Evolutionary conservation across 2,797 vertebrate genomes (phyloP).

Genomic region (Gobio occitaniae): DNA sequence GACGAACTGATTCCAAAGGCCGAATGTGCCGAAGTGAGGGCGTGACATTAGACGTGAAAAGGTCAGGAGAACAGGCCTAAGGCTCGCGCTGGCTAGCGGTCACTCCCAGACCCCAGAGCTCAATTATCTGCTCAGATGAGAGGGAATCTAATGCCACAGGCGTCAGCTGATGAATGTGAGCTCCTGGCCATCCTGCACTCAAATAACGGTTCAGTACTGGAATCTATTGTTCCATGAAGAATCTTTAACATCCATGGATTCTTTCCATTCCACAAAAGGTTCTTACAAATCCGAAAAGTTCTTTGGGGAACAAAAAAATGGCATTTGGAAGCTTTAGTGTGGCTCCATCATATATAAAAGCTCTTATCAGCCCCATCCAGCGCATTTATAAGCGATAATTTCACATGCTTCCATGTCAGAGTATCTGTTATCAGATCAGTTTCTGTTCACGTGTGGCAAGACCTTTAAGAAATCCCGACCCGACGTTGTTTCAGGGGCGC

Average conservation of each 20-base stretch:
- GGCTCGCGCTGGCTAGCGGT: neutral
- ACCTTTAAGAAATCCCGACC: no score
- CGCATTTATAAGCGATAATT: no score
- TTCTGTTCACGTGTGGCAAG: no score
- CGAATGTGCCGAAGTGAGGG: constrained; percentile 1
- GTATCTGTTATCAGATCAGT: no score
- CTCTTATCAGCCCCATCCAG: no score
- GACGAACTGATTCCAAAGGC: constrained; percentile 5
- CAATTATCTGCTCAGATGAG: neutral
- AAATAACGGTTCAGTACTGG: neutral
- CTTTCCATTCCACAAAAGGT: neutral
- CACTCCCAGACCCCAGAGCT: constrained; percentile 35
- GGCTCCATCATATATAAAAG: no score
- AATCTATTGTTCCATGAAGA: neutral
- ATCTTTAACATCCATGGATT: neutral
- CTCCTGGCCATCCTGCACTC: neutral
- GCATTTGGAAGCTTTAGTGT: no score
- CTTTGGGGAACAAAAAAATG: no score
- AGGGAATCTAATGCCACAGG: neutral
- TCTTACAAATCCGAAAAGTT: no score
- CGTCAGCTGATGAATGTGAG: neutral
- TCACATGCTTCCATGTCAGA: no score
- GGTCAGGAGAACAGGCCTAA: constrained; percentile 42
- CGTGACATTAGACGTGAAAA: constrained; percentile 51
- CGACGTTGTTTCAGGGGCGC: no score